phyloP scores from a whole-genome alignment of 2,113 vertebrate genomes.

The Rhea americana region DNA sequence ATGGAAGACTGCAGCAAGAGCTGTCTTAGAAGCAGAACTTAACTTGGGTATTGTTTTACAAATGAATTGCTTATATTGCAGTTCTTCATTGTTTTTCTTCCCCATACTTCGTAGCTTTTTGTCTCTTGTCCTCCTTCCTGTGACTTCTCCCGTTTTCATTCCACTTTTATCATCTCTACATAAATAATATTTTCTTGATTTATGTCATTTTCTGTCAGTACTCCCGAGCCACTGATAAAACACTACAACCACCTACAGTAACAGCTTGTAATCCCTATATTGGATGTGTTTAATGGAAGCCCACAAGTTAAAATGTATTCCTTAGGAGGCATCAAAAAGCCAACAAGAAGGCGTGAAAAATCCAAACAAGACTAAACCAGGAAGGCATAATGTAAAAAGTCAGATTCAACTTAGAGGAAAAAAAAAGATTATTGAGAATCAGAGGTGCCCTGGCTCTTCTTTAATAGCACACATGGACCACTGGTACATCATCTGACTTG shows the following conservation, averaged over 20 bases:
- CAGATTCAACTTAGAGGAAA: not conserved
- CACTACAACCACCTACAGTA: not conserved
- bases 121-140: not conserved
- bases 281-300: not conserved
- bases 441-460: not conserved
- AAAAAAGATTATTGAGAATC: not conserved
- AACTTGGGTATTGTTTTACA: not conserved
- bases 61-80: not conserved
- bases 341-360: not conserved
- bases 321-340: not conserved
- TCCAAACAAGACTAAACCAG: not conserved
- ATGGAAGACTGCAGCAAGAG: not conserved
- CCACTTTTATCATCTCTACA: not conserved
- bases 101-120: not conserved
- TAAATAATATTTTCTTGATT: not conserved
- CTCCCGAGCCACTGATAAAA: not conserved
- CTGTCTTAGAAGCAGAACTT: not conserved
- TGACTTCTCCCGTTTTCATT: not conserved
- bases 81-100: not conserved
- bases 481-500: not conserved
- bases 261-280: rapidly evolving
- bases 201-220: not conserved
- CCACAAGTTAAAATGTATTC: not conserved
- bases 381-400: not conserved
- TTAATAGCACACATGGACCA: not conserved